phyloP scores from a whole-genome alignment of 2,797 vertebrate species.

The Lateolabrax maculatus region DNA sequence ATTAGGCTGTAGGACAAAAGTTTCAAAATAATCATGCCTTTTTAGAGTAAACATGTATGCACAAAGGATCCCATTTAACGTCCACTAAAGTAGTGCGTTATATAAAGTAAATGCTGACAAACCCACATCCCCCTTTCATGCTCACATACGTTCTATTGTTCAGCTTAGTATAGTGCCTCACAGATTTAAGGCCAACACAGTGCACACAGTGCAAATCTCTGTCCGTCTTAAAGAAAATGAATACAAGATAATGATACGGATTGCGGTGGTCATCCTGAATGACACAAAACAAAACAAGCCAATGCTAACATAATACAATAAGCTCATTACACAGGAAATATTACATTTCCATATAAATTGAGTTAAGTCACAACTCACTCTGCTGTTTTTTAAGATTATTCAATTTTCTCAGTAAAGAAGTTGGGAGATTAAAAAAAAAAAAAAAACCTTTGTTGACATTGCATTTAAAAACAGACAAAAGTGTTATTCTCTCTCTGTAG shows the following conservation, averaged over 20 bases:
- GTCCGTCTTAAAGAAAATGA: slow-evolving; percentile 50
- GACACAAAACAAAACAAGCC: slow-evolving; percentile 71
- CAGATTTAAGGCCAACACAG: slow-evolving; percentile 28
- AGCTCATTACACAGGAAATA: slow-evolving; percentile 83
- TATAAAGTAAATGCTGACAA: slow-evolving; percentile 10
- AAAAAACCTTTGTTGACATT: slow-evolving; percentile 55
- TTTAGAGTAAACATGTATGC: not conserved
- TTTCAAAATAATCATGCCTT: not conserved
- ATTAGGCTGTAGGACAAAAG: not conserved
- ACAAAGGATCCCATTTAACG: not conserved
- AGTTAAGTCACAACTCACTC: slow-evolving; percentile 78
- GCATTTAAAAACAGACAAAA: slow-evolving; percentile 64
- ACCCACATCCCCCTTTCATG: slow-evolving; percentile 27
- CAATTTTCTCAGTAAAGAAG: slow-evolving; percentile 72
- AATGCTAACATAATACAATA: slow-evolving; percentile 77
- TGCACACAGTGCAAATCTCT: slow-evolving; percentile 54
- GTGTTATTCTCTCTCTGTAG: slow-evolving; percentile 43
- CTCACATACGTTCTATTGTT: slow-evolving; percentile 43
- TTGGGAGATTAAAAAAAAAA: slow-evolving; percentile 43
- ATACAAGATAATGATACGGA: slow-evolving; percentile 63
- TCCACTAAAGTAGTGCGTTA: not conserved
- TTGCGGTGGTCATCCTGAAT: slow-evolving; percentile 64
- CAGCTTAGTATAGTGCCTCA: slow-evolving; percentile 6
- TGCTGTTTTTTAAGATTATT: slow-evolving; percentile 74
- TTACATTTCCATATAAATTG: slow-evolving; percentile 87